Evolutionary conservation across 2,113 vertebrate genomes (phyloP).

Genomic region (Meles meles): DNA sequence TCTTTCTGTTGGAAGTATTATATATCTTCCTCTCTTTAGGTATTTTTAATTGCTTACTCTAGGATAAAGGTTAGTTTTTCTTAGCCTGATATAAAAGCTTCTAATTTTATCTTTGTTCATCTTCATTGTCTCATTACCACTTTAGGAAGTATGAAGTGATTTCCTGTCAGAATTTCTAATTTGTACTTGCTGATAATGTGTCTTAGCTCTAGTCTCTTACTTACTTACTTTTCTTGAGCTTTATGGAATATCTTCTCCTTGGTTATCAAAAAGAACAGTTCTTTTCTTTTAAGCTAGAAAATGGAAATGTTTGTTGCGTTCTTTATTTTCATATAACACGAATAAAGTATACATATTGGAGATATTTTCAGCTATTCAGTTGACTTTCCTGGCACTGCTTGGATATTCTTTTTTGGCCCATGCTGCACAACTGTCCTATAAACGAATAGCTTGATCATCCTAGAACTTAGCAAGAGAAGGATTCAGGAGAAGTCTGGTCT

Average conservation of each 20-base stretch:
- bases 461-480: neutral
- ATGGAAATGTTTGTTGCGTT: neutral
- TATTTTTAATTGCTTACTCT: slow-evolving; percentile 26
- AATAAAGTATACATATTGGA: neutral
- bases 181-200: neutral
- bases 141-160: neutral
- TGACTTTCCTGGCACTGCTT: neutral
- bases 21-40: neutral
- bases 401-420: neutral
- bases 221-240: neutral
- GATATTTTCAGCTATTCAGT: neutral
- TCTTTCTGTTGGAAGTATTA: neutral
- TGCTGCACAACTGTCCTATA: neutral
- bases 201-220: neutral
- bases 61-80: neutral
- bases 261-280: neutral
- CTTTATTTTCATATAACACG: neutral
- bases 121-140: neutral
- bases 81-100: neutral
- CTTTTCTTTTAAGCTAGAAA: slow-evolving; percentile 27
- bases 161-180: neutral
- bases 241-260: neutral
- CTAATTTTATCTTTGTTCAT: neutral
- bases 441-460: slow-evolving; percentile 5
- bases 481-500: neutral